Base-by-base conservation (phyloP, 2,888 invertebrate species). In the Drosophila testacea region DNA sequence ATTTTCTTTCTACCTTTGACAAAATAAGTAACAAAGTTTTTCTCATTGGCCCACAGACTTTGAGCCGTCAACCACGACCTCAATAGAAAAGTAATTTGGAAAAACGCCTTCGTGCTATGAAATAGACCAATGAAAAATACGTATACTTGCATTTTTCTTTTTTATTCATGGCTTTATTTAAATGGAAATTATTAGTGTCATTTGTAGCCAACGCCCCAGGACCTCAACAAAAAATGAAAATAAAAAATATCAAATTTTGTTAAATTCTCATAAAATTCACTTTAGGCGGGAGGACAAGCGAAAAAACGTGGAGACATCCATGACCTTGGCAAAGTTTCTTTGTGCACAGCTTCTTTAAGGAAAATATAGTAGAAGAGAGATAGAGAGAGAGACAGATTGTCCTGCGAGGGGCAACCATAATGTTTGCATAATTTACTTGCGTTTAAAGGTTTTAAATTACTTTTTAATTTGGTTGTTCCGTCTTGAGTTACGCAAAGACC, bases 371-470 rank as follows among this genome's bases (percentile, higher is more conserved):
- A 32, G 32, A 30, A 5, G 30, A 7, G 27, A 13, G 28, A 28
- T 6, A n/a, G 39, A 11, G 42, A 27, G 11, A 32, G 42, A 52
- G 52, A 34, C 47, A 42, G 36, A 30, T 52, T 72, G 73, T 63
- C 52, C 59, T 69, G 63, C 61, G 62, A 77, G 79, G 50, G 67
- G 50, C 73, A 67, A 77, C 82, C 84, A 79, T 81, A 89, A 85
- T 85, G 89, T 82, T 86, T 89, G 80, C 88, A 86, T 86, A 86
- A 86, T 88, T 89, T 89, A 88, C 81, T 89, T 82, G 69, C 83
- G 63, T 77, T 86, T 89, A 88, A 86, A 89, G 89, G 85, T 87
- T 89, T 89, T 73, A 86, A 86, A 89, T 86, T 82, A 85, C 85
- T 81, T 86, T 86, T 86, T 86, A 86, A 89, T 86, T 89, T 86